Percentiles rank a stretch among this genome's conserved stretches.
phyloP scores from a whole-genome alignment of 2,113 vertebrate genomes.

The Eublepharis macularius region DNA sequence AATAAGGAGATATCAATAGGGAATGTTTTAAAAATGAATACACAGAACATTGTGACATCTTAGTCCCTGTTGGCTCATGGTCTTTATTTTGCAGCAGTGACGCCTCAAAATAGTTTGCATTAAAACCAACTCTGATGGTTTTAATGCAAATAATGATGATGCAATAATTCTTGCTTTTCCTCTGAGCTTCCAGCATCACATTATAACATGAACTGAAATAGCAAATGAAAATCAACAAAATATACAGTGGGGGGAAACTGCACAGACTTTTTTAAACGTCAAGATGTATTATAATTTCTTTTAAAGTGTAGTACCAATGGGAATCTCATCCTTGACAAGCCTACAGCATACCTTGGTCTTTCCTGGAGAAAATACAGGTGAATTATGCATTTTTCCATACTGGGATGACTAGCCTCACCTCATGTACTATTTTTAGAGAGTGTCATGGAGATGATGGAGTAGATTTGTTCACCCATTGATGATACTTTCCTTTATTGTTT shows the following conservation, averaged over 20 bases:
- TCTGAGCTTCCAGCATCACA: neutral
- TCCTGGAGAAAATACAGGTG: no score
- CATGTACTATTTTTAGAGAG: neutral
- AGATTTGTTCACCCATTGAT: no score
- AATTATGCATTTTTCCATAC: no score
- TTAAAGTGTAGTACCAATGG: no score
- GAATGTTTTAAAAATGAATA: neutral
- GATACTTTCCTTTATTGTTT: neutral
- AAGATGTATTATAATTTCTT: no score
- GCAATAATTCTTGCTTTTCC: neutral
- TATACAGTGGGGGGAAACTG: no score
- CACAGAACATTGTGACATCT: neutral
- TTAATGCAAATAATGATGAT: neutral
- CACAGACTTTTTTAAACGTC: no score
- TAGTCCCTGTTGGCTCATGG: neutral
- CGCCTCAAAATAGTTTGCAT: neutral
- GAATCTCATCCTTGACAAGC: no score
- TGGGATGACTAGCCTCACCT: no score
- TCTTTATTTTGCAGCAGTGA: neutral
- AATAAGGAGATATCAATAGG: neutral
- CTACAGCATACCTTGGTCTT: no score
- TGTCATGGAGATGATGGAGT: neutral
- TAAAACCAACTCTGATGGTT: neutral
- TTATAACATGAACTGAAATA: neutral
- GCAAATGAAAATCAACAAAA: neutral